phyloP scores from a whole-genome alignment of 1,140 invertebrate genomes.

The Nebria ingens region DNA sequence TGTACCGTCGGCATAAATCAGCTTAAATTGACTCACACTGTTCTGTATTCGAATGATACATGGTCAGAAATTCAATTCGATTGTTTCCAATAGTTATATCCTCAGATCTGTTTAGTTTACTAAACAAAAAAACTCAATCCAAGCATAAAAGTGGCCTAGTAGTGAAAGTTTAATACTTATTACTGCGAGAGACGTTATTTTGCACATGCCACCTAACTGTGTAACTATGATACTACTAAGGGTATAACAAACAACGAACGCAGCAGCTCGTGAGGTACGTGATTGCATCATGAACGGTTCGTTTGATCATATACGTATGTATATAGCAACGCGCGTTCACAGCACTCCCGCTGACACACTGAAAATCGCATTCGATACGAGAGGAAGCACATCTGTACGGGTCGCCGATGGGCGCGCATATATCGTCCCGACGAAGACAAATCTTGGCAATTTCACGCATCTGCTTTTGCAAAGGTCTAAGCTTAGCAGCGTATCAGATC shows the following conservation, averaged over 20 bases:
- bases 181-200: too few relatives aligned
- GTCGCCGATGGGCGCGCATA: not conserved
- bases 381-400: not conserved
- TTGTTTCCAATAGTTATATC: too few relatives aligned
- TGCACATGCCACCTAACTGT: too few relatives aligned
- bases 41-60: not conserved
- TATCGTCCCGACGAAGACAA: not conserved
- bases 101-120: too few relatives aligned
- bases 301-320: too few relatives aligned
- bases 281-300: not conserved
- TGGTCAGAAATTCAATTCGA: not conserved
- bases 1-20: constrained; percentile 1
- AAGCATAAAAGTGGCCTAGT: too few relatives aligned
- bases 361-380: not conserved
- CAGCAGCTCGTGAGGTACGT: not conserved
- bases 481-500: not conserved
- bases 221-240: too few relatives aligned
- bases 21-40: not conserved
- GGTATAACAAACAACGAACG: not conserved
- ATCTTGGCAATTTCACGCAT: not conserved
- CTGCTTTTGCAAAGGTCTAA: not conserved
- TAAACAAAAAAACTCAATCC: too few relatives aligned
- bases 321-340: too few relatives aligned
- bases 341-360: not conserved
- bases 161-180: too few relatives aligned